Evolutionary conservation across 2,113 vertebrate species (phyloP), one percentile per base, ranked within the genome.

Genomic region (Lamprotornis superbus): DNA sequence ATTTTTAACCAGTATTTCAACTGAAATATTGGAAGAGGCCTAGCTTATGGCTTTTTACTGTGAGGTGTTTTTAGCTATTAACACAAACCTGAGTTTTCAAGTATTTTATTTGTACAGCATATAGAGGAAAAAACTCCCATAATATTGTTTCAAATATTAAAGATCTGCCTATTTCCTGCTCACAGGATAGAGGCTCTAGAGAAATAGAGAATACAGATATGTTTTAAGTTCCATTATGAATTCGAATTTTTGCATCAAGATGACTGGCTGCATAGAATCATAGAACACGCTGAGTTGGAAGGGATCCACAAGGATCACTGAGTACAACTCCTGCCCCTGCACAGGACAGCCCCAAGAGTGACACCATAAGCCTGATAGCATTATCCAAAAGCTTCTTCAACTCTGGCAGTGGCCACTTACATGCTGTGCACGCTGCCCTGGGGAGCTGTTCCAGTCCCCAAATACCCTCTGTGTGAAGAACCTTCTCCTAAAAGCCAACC

Each of bases 371-470:
- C 63, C 31, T 27, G 44, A 76, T 5, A 42, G 31, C 20, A 49
- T 37, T 59, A 12, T 37, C 25, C 27, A 37, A 35, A 59, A 7
- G 9, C 17, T 44, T 14, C 53, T 52, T 44, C 37, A 68, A 10
- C 21, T 18, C 53, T 50, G 44, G 1, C 25, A 17, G 4, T 47
- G 40, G n/a, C 6, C 19, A 40, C 9, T 5, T 18, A 10, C 0
- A 2, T 30, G 19, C 35, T 57, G 52, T 30, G 52, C 3, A 8
- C 31, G 14, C 44, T 67, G 25, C 27, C 7, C 61, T 59, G 44
- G 25, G 25, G 25, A 76, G 25, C 25, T 50, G 35, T 15, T 68
- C 25, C 37, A 50, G 17, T 6, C 12, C 12, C 44, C 53, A 76
- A 7, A 3, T 7, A 35, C 7, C 9, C 9, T 44, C 3, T 59